Evolutionary conservation across 2,888 invertebrate genomes (phyloP), one percentile per base, ranked within the genome.

Genomic region (Eulithis prunata): DNA sequence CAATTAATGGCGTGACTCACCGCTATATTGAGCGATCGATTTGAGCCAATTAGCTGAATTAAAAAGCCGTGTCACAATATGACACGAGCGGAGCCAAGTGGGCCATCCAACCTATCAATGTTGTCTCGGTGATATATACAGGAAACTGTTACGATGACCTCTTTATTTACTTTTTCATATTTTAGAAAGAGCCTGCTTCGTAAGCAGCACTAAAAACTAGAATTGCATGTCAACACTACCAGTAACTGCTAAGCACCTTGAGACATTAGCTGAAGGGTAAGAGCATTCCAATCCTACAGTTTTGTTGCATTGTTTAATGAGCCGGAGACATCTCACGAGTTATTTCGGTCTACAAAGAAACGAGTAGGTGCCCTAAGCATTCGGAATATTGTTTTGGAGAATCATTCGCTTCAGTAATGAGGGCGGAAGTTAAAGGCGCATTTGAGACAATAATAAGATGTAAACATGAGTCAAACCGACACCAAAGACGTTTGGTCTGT

Each of bases 11-110:
- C 3, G 11, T 68, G 54, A 58, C 13, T 68, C 61, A 59, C 38
- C 43, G 58, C 59, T 66, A 61, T 69, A 70, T 49, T 46, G 38
- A 55, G 46, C 57, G 63, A 63, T 64, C 68, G 68, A 64, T 68
- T 68, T 64, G 68, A 68, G 64, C 68, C 64, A 64, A 64, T 68
- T 64, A 64, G 43, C 57, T 28, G 28, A 38, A 63, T 57, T 57
- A 63, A 67, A 62, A 59, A 43, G 60, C 45, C 52, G 36, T 52
- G 66, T 57, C 47, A 52, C 66, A 63, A 54, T 62, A 61, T 57
- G 68, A 66, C 46, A 63, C 21, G 47, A 38, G 43, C 5, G 0
- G 38, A 13, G 68, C 68, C 68, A 64, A 68, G 61, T 64, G 61
- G 68, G 57, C 38, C 64, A 61, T 10, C 51, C 13, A 57, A 13